Conservation (phyloP, 2,888 invertebrate genomes). For the Volucella inflata region DNA sequence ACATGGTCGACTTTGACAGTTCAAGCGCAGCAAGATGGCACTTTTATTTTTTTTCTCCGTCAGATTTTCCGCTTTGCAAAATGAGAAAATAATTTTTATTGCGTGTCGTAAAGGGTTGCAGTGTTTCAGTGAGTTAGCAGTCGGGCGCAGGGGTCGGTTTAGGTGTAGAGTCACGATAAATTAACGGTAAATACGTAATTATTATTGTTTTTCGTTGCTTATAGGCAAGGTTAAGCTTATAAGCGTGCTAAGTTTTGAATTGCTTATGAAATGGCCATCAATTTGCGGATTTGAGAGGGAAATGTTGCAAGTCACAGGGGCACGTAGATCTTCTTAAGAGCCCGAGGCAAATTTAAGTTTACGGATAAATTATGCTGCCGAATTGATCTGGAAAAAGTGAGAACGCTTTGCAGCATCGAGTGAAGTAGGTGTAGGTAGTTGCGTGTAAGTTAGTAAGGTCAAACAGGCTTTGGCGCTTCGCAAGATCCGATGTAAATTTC, state of each 20-base stretch:
- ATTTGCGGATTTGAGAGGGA: too few relatives aligned
- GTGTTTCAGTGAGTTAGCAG: neutral
- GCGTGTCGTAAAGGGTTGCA: constrained; percentile 36
- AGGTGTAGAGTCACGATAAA: constrained; percentile 41
- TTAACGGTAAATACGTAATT: constrained; percentile 57
- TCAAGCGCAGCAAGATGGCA: constrained; percentile 67
- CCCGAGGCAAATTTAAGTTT: too few relatives aligned
- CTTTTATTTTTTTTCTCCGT: constrained; percentile 34
- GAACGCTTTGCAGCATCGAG: too few relatives aligned
- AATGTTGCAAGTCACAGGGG: too few relatives aligned
- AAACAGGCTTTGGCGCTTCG: too few relatives aligned
- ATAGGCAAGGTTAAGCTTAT: constrained; percentile 1
- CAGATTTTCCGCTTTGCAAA: neutral
- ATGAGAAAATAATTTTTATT: constrained; percentile 38
- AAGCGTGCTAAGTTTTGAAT: neutral
- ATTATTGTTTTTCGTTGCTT: constrained; percentile 33
- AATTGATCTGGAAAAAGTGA: too few relatives aligned
- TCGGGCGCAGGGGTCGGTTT: neutral
- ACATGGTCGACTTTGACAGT: constrained; percentile 62
- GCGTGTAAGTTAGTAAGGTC: too few relatives aligned
- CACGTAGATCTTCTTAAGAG: too few relatives aligned
- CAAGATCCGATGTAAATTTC: too few relatives aligned
- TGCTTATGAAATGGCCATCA: too few relatives aligned
- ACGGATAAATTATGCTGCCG: too few relatives aligned
- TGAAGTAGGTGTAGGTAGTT: too few relatives aligned